phyloP scores from a whole-genome alignment of 2,888 invertebrate genomes.

The Proisotoma minuta region DNA sequence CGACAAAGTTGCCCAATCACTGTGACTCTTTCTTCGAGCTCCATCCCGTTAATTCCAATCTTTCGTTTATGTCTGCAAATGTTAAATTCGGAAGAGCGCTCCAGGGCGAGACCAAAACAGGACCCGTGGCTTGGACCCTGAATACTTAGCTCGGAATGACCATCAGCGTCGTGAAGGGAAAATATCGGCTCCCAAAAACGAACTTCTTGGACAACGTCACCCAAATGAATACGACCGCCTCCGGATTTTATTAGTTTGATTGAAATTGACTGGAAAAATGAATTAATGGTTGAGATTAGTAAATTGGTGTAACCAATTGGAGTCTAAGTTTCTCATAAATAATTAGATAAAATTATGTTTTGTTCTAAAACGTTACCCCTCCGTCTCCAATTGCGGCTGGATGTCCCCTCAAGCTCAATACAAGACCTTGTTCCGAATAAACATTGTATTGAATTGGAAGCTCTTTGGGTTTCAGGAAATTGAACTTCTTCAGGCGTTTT shows the following conservation, averaged over 20 bases:
- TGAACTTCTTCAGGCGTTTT: conserved; percentile 5
- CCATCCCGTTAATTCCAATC: no score
- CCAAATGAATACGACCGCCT: background rate
- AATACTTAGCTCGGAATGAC: background rate
- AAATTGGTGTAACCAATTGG: background rate
- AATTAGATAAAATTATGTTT: background rate
- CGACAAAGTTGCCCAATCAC: conserved; percentile 7
- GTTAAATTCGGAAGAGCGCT: conserved; percentile 1
- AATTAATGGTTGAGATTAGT: background rate
- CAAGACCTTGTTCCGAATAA: conserved; percentile 1
- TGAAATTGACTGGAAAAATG: background rate
- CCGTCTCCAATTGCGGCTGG: conserved; percentile 16
- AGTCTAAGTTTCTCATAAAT: background rate
- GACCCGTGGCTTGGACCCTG: conserved; percentile 17
- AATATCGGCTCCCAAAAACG: conserved; percentile 17
- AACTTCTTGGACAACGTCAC: conserved; percentile 7
- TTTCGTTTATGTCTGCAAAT: conserved; percentile 10
- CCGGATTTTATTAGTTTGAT: background rate
- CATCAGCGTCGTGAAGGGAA: conserved; percentile 4
- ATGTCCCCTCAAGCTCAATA: background rate
- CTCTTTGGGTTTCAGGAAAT: background rate
- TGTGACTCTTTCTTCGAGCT: background rate
- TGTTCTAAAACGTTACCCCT: conserved; percentile 11
- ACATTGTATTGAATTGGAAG: conserved; percentile 5
- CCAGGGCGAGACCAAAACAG: conserved; percentile 15